Conservation (phyloP, 1,140 invertebrate genomes). For the Calycopis cecrops region DNA sequence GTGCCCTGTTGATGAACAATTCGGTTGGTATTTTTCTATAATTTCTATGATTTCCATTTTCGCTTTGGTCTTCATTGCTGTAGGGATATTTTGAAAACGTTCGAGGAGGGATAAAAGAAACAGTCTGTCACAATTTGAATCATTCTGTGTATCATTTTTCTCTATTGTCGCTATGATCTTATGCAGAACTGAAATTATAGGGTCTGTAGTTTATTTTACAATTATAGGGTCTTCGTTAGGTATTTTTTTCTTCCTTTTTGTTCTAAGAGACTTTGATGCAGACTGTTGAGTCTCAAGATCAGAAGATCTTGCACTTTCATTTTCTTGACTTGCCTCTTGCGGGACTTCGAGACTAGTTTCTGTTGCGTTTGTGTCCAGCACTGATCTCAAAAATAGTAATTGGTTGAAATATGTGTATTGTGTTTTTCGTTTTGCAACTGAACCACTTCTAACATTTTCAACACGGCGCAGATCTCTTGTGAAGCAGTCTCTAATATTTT, state of each 20-base stretch:
- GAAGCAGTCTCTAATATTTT: conserved; percentile 24
- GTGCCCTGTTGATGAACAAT: conserved; percentile 1
- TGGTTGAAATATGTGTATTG: conserved; percentile 19
- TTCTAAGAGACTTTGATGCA: conserved; percentile 31
- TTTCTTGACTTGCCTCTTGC: conserved; percentile 26
- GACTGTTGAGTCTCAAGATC: conserved; percentile 29
- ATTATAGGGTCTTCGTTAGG: conserved; percentile 29
- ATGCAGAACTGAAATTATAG: conserved; percentile 29
- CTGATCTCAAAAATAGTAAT: conserved; percentile 25
- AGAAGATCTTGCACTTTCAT: conserved; percentile 25
- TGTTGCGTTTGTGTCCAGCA: conserved; percentile 27
- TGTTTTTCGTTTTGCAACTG: conserved; percentile 21
- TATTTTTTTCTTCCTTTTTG: conserved; percentile 31
- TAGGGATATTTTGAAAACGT: conserved; percentile 5
- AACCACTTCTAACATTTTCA: conserved; percentile 23
- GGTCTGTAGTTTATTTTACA: conserved; percentile 29
- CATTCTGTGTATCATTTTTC: conserved; percentile 30
- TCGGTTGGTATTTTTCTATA: conserved; percentile 8
- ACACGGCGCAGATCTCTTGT: conserved; percentile 24
- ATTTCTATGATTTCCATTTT: conserved; percentile 6
- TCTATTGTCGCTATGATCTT: conserved; percentile 28
- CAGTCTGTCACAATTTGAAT: conserved; percentile 30
- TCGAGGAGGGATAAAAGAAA: conserved; percentile 25
- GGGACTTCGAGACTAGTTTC: conserved; percentile 29
- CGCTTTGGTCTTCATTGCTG: conserved; percentile 12